Base-by-base conservation (phyloP, 1,140 invertebrate species). In the Drosophila pandora region DNA sequence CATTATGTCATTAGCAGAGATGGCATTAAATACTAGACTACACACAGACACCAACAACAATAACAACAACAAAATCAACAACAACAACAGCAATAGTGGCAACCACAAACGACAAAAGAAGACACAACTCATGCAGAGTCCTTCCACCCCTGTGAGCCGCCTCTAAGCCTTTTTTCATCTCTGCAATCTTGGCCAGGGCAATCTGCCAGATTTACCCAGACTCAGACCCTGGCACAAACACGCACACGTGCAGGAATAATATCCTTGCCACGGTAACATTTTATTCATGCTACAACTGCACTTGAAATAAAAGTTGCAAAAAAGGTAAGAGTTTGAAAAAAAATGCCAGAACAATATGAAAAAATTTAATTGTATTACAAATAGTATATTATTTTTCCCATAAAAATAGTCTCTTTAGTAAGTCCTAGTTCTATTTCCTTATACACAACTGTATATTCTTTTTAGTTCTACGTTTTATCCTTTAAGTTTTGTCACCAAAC, bases 131-230 rank as follows among this genome's bases (percentile, higher is more conserved):
- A 52, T 48, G 54, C 45, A 75, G 49, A 50, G 12, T 28, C 30
- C 22, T 28, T 17, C 9, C 39, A 10, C 58, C 45, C 54, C 41
- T 34, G 30, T 10, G 28, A 61, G 32, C 63, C 58, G 25, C 63
- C 63, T 49, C 39, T 37, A 65, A 58, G 41, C 56, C 60, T 57
- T 52, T 56, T 52, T 34, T 65, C 41, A 48, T 60, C 63, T 62
- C 57, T 41, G 23, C 45, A 79, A 76, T 83, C 79, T 83, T 65
- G 63, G 64, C 47, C 41, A 75, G 69, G 71, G 76, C 76, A 84
- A 83, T 83, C 80, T 76, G 71, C 76, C 80, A 85, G 81, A 84
- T 85, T 80, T 76, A 61, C 34, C 43, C 61, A 68, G 68, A 45
- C 60, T 43, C 53, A 50, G 68, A 45, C 60, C 50, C 53, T 50